Evolutionary conservation across 2,113 vertebrate species (phyloP).

Genomic region (Ctenodactylus gundi): DNA sequence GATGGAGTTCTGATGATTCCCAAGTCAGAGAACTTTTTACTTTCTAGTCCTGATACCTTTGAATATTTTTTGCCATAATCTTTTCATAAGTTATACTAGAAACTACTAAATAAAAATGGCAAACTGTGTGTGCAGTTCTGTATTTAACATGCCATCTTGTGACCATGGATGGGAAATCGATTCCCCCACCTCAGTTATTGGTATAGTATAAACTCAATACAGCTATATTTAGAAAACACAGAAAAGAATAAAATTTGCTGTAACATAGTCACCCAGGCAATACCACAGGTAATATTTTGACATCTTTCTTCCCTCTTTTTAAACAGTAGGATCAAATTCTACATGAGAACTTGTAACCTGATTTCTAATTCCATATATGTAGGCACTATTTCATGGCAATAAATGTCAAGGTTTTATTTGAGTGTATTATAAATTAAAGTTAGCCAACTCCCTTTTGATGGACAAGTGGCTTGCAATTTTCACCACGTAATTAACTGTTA

Average conservation of each 20-base stretch:
- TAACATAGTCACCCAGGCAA: background rate
- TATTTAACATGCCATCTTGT: background rate
- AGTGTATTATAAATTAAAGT: background rate
- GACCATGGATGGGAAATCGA: background rate
- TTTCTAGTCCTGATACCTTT: background rate
- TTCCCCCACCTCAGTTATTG: too few relatives aligned
- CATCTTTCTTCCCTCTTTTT: slow-evolving; percentile 16
- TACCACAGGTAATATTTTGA: background rate
- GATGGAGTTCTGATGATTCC: background rate
- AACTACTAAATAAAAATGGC: background rate
- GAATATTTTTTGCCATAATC: background rate
- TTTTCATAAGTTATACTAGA: background rate
- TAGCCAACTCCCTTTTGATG: background rate
- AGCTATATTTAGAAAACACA: background rate
- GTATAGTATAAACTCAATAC: background rate
- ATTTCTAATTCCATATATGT: background rate
- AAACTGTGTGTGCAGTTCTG: background rate
- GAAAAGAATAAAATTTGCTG: background rate
- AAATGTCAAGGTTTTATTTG: background rate
- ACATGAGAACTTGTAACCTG: background rate
- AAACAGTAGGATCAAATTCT: background rate
- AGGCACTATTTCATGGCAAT: background rate
- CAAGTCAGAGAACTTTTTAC: background rate
- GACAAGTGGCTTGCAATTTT: background rate
- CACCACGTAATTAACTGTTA: background rate